Percentiles rank a stretch among this genome's conserved stretches.
phyloP scores from a whole-genome alignment of 2,113 vertebrate species.

The Pristiophorus japonicus region DNA sequence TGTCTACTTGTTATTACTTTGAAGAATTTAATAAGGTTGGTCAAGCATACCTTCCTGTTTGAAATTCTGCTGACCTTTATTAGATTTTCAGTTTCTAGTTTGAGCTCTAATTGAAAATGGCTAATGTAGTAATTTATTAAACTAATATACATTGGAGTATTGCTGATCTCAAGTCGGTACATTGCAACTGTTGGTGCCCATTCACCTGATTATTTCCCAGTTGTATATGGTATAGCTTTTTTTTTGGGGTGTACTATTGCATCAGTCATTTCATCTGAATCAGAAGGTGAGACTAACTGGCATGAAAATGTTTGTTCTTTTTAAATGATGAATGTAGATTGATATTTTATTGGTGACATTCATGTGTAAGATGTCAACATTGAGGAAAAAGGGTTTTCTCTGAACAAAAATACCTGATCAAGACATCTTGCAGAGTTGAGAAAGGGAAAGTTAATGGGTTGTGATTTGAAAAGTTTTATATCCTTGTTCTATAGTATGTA shows the following conservation, averaged over 20 bases:
- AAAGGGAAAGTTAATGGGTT: background rate
- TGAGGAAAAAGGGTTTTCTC: background rate
- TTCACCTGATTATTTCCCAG: background rate
- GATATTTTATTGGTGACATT: background rate
- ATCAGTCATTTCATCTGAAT: background rate
- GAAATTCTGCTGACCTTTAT: background rate
- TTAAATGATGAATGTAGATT: background rate
- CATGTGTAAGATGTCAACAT: background rate
- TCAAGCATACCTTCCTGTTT: background rate
- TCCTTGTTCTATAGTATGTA: background rate
- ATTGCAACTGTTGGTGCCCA: background rate
- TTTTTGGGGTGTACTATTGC: background rate
- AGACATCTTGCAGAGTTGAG: background rate
- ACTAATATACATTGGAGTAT: background rate
- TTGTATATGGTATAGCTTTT: background rate
- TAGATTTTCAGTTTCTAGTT: no score
- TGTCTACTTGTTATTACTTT: background rate
- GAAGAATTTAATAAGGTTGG: no score
- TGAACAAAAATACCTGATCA: background rate
- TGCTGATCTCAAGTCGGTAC: background rate
- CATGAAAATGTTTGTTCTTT: background rate
- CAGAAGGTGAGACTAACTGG: background rate
- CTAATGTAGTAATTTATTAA: background rate
- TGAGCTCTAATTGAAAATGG: no score
- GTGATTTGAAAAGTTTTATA: background rate